phyloP scores from a whole-genome alignment of 2,888 invertebrate species.

The Ceramica pisi region DNA sequence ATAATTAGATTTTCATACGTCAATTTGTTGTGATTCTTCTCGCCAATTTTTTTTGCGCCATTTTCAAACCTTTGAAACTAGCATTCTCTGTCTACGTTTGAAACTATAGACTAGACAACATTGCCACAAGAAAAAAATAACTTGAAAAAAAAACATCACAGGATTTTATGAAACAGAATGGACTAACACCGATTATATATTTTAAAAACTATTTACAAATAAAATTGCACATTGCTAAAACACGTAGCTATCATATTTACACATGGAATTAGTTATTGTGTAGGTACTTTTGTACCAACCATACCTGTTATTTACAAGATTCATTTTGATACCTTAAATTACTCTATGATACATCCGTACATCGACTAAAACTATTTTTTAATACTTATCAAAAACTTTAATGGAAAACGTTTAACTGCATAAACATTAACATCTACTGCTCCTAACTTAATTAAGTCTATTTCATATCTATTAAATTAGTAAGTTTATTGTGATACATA shows the following conservation, averaged over 20 bases:
- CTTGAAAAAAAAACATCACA: conserved; percentile 56
- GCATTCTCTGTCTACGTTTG: too few relatives aligned
- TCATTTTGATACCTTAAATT: not conserved
- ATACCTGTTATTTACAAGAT: conserved; percentile 7
- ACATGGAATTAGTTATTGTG: not conserved
- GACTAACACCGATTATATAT: conserved; percentile 30
- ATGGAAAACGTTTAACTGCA: not conserved
- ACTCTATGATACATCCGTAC: not conserved
- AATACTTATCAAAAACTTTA: not conserved
- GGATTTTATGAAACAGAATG: conserved; percentile 43
- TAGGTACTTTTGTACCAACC: not conserved
- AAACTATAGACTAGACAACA: conserved; percentile 31
- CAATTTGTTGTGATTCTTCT: not conserved
- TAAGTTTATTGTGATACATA: too few relatives aligned
- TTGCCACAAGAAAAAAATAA: conserved; percentile 25
- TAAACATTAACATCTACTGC: not conserved
- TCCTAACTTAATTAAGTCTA: not conserved
- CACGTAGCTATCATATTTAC: conserved; percentile 52
- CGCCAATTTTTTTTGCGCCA: not conserved
- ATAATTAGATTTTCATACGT: not conserved
- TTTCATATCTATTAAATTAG: not conserved
- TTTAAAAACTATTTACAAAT: conserved; percentile 43
- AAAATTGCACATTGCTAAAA: conserved; percentile 56
- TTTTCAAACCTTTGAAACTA: not conserved
- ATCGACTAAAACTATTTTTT: not conserved